Evolutionary conservation across 2,888 invertebrate genomes (phyloP), one percentile per base, ranked within the genome.

Genomic region (Empis livida): DNA sequence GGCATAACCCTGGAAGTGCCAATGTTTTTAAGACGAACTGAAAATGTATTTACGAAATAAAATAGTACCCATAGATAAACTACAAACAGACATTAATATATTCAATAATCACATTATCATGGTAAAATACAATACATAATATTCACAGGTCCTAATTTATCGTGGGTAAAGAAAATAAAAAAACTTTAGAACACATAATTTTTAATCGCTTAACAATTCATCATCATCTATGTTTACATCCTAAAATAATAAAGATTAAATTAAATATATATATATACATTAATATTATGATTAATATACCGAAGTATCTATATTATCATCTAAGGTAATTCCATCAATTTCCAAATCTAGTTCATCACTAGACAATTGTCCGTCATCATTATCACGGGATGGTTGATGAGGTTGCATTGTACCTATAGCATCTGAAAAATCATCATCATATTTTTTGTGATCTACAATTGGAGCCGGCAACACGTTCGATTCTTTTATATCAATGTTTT

Each of bases 301-400:
- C 65, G 77, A 79, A 47, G 80, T 79, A 63, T 87, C 87, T 54
- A 86, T 81, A 61, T 77, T 79, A 53, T 85, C 85, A 63, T 91
- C 90, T 27, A 93, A 70, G 55, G 80, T 80, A 55, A 89, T 77
- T 54, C 82, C 84, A 54, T 90, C 89, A 45, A 92, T 76, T 66
- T 92, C 92, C 43, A 85, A 68, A 62, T 92, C 91, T 38, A 91
- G 69, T 59, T 92, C 91, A 60, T 78, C 56, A n/a, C 9, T 30
- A 27, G 40, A 40, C 11, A 45, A 31, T 13, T 27, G 27, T 35
- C 32, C 20, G 15, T n/a, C 40, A 20, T 10, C 42, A 17, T 10
- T 10, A n/a, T 10, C 16, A 32, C 6, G 10, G 10, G 6, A 1
- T 14, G 6, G 11, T 31, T 43, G 42, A 4, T 44, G 44, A 27